Conservation (phyloP, 2,797 vertebrate genomes). For the Hippopotamyrus pictus region DNA sequence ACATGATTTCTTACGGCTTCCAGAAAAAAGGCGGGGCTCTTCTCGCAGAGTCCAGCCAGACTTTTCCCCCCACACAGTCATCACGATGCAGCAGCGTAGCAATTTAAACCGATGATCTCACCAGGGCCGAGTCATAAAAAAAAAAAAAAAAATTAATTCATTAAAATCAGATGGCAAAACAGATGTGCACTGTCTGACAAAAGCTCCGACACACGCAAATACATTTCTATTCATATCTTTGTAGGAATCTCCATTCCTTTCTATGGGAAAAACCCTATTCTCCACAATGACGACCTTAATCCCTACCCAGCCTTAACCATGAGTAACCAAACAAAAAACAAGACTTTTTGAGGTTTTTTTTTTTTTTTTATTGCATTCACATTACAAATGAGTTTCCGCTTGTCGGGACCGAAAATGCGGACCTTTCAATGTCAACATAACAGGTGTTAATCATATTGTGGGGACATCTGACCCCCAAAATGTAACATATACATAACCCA, state of each 20-base stretch:
- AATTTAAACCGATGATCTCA: neutral
- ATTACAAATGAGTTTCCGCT: neutral
- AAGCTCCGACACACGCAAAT: neutral
- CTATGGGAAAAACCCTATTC: neutral
- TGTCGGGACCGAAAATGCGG: no score
- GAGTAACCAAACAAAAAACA: neutral
- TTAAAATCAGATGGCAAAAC: neutral
- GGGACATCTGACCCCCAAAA: neutral
- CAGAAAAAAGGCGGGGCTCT: neutral
- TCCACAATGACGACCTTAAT: neutral
- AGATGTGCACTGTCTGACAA: neutral
- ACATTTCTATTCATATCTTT: neutral
- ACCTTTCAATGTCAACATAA: neutral
- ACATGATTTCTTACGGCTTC: neutral
- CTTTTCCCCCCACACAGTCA: neutral
- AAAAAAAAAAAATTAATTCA: neutral
- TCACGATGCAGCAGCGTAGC: neutral
- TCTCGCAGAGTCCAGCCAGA: neutral
- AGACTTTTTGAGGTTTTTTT: neutral
- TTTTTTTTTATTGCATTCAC: neutral
- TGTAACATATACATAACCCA: neutral
- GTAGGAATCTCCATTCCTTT: neutral
- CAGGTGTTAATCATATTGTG: neutral
- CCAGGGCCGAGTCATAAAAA: neutral
- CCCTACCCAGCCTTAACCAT: neutral